Evolutionary conservation across 2,888 invertebrate species (phyloP), one percentile per base, ranked within the genome.

Genomic region (Eudemis profundana): DNA sequence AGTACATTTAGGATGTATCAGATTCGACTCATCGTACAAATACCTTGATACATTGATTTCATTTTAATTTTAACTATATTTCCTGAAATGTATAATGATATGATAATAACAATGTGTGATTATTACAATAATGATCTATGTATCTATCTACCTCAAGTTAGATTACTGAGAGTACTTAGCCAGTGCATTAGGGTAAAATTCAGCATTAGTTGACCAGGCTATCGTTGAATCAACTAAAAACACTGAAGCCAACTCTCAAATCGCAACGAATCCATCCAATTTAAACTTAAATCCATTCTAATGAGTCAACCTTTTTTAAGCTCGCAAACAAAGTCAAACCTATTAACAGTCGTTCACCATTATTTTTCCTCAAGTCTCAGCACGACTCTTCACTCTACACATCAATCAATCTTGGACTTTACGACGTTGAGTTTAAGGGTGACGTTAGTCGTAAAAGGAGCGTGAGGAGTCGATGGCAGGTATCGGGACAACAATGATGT

Each of bases 401-500:
- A 7, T 12, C 53, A 27, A 46, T 21, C 46, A 53, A 60, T 47
- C 40, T 14, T 60, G 36, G 40, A 53, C 60, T 21, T 29, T 65
- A 65, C 19, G 40, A 17, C 38, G 23, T 51, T 7, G 40, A 19
- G 65, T 46, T n/a, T 65, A 65, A 60, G 46, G 36, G 51, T 59
- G 65, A 65, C 59, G 64, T 59, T 44, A 10, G 29, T 59, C 27
- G 57, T 59, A 57, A 56, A 67, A 59, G 47, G 49, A 46, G 56
- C 33, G 53, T 77, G 77, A 73, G 75, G 75, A 76, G 76, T 73
- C 80, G 73, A 79, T 82, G 82, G 83, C 84, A 83, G 83, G 85
- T 84, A 87, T 86, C 85, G 86, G 78, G 76, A 78, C 86, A 79
- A 83, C 86, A 83, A 84, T 87, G 87, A 87, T 85, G 87, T 84